phyloP scores from a whole-genome alignment of 2,797 vertebrate genomes.

The Dromococcyx pavoninus region DNA sequence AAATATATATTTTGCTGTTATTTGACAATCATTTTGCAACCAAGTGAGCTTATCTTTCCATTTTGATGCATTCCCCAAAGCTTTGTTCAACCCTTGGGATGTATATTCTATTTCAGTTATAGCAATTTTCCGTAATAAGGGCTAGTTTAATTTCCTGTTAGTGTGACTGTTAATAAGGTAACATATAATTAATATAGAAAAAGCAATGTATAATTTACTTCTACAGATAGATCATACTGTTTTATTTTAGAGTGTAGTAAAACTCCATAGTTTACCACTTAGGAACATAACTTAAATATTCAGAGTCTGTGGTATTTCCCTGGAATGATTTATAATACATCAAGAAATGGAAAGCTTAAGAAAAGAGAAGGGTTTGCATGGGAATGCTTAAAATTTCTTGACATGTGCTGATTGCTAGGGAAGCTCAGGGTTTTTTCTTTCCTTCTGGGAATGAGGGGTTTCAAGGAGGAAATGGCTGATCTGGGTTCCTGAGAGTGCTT shows the following conservation, averaged over 20 bases:
- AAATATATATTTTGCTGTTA: neutral
- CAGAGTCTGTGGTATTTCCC: neutral
- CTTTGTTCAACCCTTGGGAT: neutral
- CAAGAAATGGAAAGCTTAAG: conserved; percentile 14
- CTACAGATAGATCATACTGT: neutral
- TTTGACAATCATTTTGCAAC: neutral
- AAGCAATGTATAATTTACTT: neutral
- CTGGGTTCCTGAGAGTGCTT: neutral
- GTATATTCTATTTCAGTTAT: neutral
- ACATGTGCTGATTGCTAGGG: neutral
- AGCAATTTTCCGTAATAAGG: neutral
- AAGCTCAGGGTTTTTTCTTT: neutral
- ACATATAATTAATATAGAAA: neutral
- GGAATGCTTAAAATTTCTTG: conserved; percentile 34
- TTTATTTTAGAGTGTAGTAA: neutral
- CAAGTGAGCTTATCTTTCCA: neutral
- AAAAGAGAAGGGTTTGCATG: conserved; percentile 5
- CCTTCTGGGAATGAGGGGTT: conserved; percentile 4
- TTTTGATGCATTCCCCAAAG: neutral
- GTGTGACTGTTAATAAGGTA: neutral
- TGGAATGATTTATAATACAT: conserved; percentile 14
- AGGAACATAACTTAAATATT: neutral
- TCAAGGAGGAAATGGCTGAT: conserved; percentile 9
- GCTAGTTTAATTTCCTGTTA: neutral
- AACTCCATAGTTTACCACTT: neutral